phyloP scores from a whole-genome alignment of 2,888 invertebrate genomes.

The Amiota minor region DNA sequence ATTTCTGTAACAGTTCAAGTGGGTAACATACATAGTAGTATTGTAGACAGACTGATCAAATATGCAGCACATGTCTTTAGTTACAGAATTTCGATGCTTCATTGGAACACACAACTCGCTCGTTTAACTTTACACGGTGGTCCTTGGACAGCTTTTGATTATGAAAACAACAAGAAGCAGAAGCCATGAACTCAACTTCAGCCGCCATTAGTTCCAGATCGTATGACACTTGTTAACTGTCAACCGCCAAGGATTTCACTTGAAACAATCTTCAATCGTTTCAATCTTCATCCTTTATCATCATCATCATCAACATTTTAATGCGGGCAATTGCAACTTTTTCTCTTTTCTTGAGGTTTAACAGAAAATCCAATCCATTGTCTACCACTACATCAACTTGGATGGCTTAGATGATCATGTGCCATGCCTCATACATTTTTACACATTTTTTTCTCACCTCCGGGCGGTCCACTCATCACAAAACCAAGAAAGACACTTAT shows the following conservation, averaged over 20 bases:
- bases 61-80: too few relatives aligned
- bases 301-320: constrained; percentile 28
- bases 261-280: neutral
- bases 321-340: constrained; percentile 66
- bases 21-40: too few relatives aligned
- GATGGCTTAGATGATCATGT: constrained; percentile 15
- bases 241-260: constrained; percentile 49
- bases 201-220: constrained; percentile 58
- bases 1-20: too few relatives aligned
- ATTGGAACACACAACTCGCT: constrained; percentile 55
- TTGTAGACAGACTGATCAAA: too few relatives aligned
- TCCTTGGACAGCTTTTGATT: constrained; percentile 53
- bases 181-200: constrained; percentile 26
- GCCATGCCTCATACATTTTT: constrained; percentile 58
- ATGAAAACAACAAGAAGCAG: constrained; percentile 46
- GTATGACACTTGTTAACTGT: constrained; percentile 67
- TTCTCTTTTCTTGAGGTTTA: constrained; percentile 61
- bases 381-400: constrained; percentile 20
- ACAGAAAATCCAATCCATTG: constrained; percentile 62
- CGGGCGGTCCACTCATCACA: constrained; percentile 72
- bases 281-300: neutral
- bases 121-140: constrained; percentile 52
- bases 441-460: constrained; percentile 71
- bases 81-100: neutral
- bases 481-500: constrained; percentile 43